phyloP scores from a whole-genome alignment of 2,113 vertebrate genomes.

The Eulemur rufifrons region DNA sequence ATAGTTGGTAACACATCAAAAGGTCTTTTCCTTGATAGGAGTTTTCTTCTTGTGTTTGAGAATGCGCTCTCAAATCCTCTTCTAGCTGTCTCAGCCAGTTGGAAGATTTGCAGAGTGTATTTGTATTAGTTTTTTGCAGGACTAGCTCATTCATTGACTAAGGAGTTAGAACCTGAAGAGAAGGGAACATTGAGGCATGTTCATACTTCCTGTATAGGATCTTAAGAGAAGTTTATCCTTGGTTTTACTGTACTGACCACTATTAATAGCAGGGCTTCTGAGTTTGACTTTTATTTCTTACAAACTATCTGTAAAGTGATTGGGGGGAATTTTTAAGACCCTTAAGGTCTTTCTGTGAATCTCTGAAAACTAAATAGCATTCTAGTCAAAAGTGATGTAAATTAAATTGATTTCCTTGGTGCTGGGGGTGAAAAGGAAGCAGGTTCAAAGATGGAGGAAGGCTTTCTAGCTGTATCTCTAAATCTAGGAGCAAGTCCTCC shows the following conservation, averaged over 20 bases:
- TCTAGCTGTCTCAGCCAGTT: not conserved
- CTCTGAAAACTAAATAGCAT: slow-evolving; percentile 13
- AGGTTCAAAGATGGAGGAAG: not conserved
- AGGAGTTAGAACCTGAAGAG: not conserved
- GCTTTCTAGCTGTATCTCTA: not conserved
- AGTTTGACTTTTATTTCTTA: not conserved
- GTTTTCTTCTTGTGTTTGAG: not conserved
- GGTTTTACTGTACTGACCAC: not conserved
- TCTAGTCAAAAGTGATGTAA: not conserved
- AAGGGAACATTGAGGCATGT: not conserved
- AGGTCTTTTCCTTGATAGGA: not conserved
- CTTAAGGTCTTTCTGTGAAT: slow-evolving; percentile 14
- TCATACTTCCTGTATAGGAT: not conserved
- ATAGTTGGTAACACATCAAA: not conserved
- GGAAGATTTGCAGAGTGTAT: not conserved
- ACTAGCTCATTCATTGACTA: not conserved
- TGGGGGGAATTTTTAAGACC: slow-evolving; percentile 22
- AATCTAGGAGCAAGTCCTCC: not conserved
- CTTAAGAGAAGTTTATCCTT: slow-evolving; percentile 4
- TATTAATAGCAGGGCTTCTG: not conserved
- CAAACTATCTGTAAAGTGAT: not conserved
- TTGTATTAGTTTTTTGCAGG: not conserved
- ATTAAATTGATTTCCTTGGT: slow-evolving; percentile 36
- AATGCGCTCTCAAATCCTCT: not conserved
- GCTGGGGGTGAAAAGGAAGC: not conserved